A percentile compares a stretch with the other conserved stretches of the same genome.
Conservation (phyloP, 2,113 vertebrate genomes). For the Platysteira castanea region DNA sequence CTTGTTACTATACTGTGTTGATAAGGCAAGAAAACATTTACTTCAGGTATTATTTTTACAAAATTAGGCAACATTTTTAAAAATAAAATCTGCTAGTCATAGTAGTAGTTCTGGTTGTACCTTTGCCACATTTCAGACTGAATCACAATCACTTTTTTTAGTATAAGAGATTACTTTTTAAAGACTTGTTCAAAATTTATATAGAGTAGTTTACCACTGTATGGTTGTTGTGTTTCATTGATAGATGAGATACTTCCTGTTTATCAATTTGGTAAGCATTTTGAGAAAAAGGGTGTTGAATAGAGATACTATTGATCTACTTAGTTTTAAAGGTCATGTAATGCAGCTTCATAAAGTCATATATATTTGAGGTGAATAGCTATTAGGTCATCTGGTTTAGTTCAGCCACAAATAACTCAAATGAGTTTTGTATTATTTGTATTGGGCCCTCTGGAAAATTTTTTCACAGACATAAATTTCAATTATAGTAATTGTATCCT, state of each 20-base stretch:
- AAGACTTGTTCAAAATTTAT: not conserved
- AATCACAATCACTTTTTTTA: not conserved
- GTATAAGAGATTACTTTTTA: not conserved
- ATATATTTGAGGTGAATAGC: not conserved
- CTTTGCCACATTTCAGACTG: not conserved
- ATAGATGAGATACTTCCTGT: not conserved
- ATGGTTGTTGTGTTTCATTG: not conserved
- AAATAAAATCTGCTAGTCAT: not conserved
- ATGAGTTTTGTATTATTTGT: slow-evolving; percentile 38
- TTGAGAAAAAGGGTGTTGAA: not conserved
- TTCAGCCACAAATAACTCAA: slow-evolving; percentile 22
- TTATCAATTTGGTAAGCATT: not conserved
- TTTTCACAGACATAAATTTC: slow-evolving; percentile 28
- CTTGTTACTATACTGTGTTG: not conserved
- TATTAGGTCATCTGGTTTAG: slow-evolving; percentile 28
- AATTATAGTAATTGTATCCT: slow-evolving; percentile 36
- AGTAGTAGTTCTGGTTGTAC: not conserved
- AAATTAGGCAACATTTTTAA: not conserved
- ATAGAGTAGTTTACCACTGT: not conserved
- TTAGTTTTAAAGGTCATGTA: not conserved
- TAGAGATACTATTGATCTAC: not conserved
- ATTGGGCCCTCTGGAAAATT: not conserved
- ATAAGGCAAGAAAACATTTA: not conserved
- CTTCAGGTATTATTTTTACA: not conserved
- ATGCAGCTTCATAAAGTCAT: not conserved